Conservation (phyloP, 2,888 invertebrate genomes). For the Perithous albicinctus region DNA sequence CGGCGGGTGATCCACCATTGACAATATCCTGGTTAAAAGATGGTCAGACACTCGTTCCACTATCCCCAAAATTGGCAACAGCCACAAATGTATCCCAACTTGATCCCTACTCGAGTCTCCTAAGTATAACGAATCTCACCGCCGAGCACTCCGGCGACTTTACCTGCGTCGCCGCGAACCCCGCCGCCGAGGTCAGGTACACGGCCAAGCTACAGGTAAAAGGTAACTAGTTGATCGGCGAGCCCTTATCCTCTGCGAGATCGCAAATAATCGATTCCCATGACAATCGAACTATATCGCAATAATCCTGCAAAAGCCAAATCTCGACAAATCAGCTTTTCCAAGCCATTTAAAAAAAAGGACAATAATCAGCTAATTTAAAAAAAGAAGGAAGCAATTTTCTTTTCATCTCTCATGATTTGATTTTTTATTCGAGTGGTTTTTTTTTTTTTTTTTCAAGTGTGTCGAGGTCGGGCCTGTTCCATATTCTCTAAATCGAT, state of each 20-base stretch:
- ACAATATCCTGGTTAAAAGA: slow-evolving; percentile 94
- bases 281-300: slow-evolving; percentile 62
- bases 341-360: background rate
- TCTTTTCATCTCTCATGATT: background rate
- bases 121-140: slow-evolving; percentile 91
- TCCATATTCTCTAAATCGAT: background rate
- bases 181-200: slow-evolving; percentile 92
- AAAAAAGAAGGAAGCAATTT: too few species aligned
- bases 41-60: slow-evolving; percentile 87
- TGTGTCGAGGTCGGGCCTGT: background rate
- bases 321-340: slow-evolving; percentile 1
- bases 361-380: background rate
- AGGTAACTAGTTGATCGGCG: slow-evolving; percentile 88
- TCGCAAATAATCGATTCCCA: slow-evolving; percentile 62
- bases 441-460: background rate
- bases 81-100: slow-evolving; percentile 89
- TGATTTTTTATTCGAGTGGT: slow-evolving; percentile 1
- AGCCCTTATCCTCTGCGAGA: slow-evolving; percentile 69
- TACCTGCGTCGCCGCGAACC: slow-evolving; percentile 92
- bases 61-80: slow-evolving; percentile 88
- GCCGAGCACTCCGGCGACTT: slow-evolving; percentile 92
- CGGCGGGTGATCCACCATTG: slow-evolving; percentile 92
- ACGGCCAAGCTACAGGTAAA: slow-evolving; percentile 92
- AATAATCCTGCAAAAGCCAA: background rate
- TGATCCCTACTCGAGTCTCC: slow-evolving; percentile 91